Conservation (phyloP, 1,140 invertebrate species). For the Drosophila ogumai region DNA sequence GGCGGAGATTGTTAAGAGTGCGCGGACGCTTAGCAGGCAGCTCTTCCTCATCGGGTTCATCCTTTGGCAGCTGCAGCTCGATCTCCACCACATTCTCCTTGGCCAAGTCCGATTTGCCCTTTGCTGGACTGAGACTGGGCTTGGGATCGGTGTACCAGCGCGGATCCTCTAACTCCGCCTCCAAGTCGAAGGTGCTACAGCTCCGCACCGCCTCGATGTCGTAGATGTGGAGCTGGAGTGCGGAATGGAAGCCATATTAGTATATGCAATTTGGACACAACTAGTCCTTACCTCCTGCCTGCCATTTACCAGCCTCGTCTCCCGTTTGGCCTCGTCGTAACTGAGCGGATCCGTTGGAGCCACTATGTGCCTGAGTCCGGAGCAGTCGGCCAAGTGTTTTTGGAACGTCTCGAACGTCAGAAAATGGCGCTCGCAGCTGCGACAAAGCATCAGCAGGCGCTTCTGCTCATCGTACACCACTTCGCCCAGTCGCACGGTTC, state of each 20-base stretch:
- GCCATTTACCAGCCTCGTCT: constrained; percentile 39
- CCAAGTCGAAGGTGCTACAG: constrained; percentile 51
- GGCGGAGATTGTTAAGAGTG: constrained; percentile 13
- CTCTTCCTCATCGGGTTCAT: neutral
- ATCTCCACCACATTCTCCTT: constrained; percentile 55
- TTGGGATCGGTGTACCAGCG: constrained; percentile 66
- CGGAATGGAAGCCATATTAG: neutral
- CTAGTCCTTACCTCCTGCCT: constrained; percentile 51
- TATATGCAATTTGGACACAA: neutral
- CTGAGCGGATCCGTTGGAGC: constrained; percentile 33
- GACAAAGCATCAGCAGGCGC: constrained; percentile 57
- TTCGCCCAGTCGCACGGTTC: constrained; percentile 59
- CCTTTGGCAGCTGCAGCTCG: constrained; percentile 5
- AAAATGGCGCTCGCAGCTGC: constrained; percentile 56
- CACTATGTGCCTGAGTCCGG: constrained; percentile 50
- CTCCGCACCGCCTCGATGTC: constrained; percentile 50
- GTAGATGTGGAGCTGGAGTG: constrained; percentile 56
- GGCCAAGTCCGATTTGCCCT: constrained; percentile 27
- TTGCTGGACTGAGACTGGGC: constrained; percentile 8
- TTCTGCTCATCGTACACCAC: constrained; percentile 64
- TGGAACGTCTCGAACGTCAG: constrained; percentile 46
- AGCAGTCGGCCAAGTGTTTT: constrained; percentile 45
- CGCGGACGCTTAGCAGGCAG: neutral
- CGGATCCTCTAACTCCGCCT: constrained; percentile 72
- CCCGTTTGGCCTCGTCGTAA: constrained; percentile 54